Evolutionary conservation across 2,888 invertebrate species (phyloP).

Genomic region (Himalopsyche anomala): DNA sequence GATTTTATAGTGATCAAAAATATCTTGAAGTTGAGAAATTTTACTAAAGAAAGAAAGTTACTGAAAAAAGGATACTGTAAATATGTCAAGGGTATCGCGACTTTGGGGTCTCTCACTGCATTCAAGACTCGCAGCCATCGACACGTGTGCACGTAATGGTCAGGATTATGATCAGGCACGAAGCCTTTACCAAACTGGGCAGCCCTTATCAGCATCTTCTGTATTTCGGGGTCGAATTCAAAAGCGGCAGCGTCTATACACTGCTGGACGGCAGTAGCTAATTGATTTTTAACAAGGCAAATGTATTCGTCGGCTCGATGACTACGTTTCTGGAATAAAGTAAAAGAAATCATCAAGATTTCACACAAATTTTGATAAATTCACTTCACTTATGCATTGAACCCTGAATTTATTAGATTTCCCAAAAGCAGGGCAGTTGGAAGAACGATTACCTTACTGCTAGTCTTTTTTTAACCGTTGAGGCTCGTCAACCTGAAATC

Average conservation of each 20-base stretch:
- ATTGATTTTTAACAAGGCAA: slow-evolving; percentile 87
- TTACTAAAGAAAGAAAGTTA: slow-evolving; percentile 65
- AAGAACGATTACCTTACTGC: too few species aligned
- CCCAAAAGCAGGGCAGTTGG: too few species aligned
- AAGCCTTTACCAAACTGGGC: slow-evolving; percentile 98
- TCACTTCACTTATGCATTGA: too few species aligned
- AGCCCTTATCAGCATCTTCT: slow-evolving; percentile 92
- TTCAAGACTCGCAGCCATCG: slow-evolving; percentile 92
- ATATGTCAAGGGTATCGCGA: slow-evolving; percentile 93
- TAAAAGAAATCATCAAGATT: background rate
- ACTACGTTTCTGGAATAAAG: slow-evolving; percentile 82
- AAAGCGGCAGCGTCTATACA: slow-evolving; percentile 96
- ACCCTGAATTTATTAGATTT: too few species aligned
- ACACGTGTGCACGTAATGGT: slow-evolving; percentile 91
- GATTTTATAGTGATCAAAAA: too few species aligned
- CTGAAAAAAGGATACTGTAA: slow-evolving; percentile 89
- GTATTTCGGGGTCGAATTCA: slow-evolving; percentile 90
- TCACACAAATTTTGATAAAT: too few species aligned
- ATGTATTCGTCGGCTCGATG: slow-evolving; percentile 97
- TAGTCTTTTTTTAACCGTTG: too few species aligned
- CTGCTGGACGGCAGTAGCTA: slow-evolving; percentile 90
- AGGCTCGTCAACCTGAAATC: too few species aligned
- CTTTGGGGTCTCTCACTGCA: slow-evolving; percentile 88
- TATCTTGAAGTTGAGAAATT: background rate
- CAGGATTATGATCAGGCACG: slow-evolving; percentile 84